Percentiles rank a stretch among this genome's conserved stretches.
Conservation (phyloP, 2,113 vertebrate genomes). For the Argyrosomus japonicus region DNA sequence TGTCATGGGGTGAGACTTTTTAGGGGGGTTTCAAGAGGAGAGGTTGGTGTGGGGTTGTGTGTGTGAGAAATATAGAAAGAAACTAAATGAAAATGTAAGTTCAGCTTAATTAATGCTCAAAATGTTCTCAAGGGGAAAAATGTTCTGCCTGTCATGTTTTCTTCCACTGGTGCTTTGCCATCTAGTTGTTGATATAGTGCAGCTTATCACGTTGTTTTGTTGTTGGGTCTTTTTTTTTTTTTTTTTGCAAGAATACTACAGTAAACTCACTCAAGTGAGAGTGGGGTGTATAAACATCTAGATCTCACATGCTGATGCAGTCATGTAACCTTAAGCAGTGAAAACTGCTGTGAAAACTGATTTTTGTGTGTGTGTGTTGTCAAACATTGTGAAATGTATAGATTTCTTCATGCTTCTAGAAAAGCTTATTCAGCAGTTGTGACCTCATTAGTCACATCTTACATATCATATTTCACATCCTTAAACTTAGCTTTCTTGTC, state of each 20-base stretch:
- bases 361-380: background rate
- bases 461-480: background rate
- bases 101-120: background rate
- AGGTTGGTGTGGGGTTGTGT: background rate
- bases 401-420: constrained; percentile 45
- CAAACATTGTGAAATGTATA: constrained; percentile 46
- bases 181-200: background rate
- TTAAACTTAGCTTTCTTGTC: background rate
- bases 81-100: background rate
- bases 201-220: background rate
- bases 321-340: background rate
- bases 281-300: background rate
- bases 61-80: background rate
- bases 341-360: background rate
- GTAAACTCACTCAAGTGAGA: background rate
- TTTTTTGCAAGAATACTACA: background rate
- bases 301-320: background rate
- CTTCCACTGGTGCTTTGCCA: constrained; percentile 18
- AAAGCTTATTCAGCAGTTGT: constrained; percentile 53
- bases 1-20: constrained; percentile 75
- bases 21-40: background rate
- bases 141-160: background rate
- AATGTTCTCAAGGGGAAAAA: constrained; percentile 17
- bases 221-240: background rate
- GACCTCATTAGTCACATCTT: background rate